A percentile compares a stretch with the other conserved stretches of the same genome.
Evolutionary conservation across 2,797 vertebrate genomes (phyloP).

Genomic region (Coregonus ussuriensis): DNA sequence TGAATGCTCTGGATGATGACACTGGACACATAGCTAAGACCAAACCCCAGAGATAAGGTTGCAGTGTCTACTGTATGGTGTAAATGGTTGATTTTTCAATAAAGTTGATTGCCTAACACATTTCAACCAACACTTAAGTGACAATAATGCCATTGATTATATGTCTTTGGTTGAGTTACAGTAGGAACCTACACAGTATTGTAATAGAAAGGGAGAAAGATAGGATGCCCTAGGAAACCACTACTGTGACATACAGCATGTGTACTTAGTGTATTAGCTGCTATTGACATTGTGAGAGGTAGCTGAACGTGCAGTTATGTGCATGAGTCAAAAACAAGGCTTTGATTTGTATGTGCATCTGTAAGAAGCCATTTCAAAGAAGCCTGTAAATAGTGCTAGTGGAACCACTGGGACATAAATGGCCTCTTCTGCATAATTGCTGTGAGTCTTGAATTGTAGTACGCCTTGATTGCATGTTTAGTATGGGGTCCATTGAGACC

Average conservation of each 20-base stretch:
- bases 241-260: neutral
- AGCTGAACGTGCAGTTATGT: neutral
- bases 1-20: neutral
- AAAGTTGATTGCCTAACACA: neutral
- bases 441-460: constrained; percentile 31
- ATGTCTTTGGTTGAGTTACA: constrained; percentile 4
- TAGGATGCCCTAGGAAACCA: neutral
- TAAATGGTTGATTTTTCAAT: neutral
- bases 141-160: constrained; percentile 10
- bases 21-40: neutral
- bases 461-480: constrained; percentile 52
- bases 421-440: constrained; percentile 47
- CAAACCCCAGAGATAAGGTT: neutral
- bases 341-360: constrained; percentile 20
- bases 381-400: constrained; percentile 40
- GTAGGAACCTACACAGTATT: neutral
- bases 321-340: neutral
- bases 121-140: constrained; percentile 8
- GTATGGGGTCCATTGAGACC: constrained; percentile 39
- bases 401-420: constrained; percentile 18
- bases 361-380: neutral
- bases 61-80: neutral
- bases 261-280: constrained; percentile 1
- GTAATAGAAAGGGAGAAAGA: neutral
- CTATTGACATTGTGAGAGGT: neutral